A percentile compares a stretch with the other conserved stretches of the same genome.
These are phyloP conservation scores for Caloenas nicobarica DNA, from an alignment of 2,113 vertebrate species.

Conservation along the genomic window DNA sequence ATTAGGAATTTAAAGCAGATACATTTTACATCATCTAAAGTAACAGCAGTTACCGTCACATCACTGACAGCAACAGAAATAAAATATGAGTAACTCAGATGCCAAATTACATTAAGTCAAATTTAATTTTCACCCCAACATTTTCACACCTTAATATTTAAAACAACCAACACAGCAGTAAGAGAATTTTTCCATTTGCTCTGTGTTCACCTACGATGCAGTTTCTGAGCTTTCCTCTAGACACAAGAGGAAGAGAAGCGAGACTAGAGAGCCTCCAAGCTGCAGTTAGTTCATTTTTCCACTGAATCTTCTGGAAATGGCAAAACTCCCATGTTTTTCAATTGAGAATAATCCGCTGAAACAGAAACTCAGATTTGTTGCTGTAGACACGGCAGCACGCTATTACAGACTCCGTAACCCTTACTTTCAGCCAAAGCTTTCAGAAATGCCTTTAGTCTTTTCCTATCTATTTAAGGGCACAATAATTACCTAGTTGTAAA, in stretches of 20 bases:
- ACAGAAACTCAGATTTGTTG: rapidly evolving
- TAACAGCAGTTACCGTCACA: background rate
- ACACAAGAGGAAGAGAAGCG: background rate
- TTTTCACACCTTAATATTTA: background rate
- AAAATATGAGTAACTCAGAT: background rate
- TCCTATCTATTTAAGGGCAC: rapidly evolving
- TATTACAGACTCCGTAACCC: rapidly evolving
- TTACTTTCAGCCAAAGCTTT: background rate
- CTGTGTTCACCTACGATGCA: background rate
- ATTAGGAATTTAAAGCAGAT: background rate
- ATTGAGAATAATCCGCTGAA: background rate
- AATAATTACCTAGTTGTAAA: rapidly evolving
- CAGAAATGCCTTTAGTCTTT: background rate
- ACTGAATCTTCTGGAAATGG: conserved; percentile 30
- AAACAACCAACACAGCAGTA: background rate
- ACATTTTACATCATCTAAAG: background rate
- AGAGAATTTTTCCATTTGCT: background rate
- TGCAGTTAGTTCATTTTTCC: background rate
- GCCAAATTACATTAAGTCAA: background rate
- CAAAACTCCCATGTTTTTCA: background rate
- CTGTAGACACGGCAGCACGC: background rate
- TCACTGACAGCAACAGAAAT: background rate
- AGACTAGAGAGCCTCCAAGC: background rate
- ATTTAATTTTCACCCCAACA: background rate
- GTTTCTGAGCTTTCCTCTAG: background rate